Percentiles rank a stretch among this genome's conserved stretches.
phyloP scores from a whole-genome alignment of 2,888 invertebrate species.

The Dasypogon diadema region DNA sequence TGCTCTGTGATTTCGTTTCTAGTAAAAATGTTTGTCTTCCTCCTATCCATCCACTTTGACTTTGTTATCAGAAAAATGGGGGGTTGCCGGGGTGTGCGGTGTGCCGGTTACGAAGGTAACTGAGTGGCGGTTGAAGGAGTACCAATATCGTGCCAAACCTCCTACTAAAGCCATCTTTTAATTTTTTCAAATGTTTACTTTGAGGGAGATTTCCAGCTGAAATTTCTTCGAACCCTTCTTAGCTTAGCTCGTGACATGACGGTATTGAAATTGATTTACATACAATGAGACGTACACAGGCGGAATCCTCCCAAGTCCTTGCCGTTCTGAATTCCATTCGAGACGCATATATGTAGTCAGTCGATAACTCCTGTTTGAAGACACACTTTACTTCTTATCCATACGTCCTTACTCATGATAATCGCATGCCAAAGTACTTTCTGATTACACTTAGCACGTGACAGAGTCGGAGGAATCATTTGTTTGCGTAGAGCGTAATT shows the following conservation, averaged over 20 bases:
- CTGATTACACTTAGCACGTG: conserved; percentile 56
- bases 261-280: conserved; percentile 49
- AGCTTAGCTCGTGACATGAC: conserved; percentile 37
- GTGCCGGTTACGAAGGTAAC: neutral
- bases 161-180: conserved; percentile 50
- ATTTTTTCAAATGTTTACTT: conserved; percentile 55
- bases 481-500: conserved; percentile 37
- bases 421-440: conserved; percentile 55
- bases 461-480: conserved; percentile 41
- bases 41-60: conserved; percentile 48
- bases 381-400: conserved; percentile 46
- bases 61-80: conserved; percentile 49
- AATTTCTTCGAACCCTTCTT: conserved; percentile 47
- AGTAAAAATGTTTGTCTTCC: conserved; percentile 53
- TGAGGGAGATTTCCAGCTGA: conserved; percentile 51
- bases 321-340: neutral
- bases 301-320: neutral
- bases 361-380: conserved; percentile 36
- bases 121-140: conserved; percentile 2
- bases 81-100: conserved; percentile 14
- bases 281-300: conserved; percentile 30
- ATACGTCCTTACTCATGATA: conserved; percentile 48
- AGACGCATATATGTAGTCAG: conserved; percentile 24
- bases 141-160: conserved; percentile 32
- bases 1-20: conserved; percentile 54